Evolutionary conservation across 2,888 invertebrate genomes (phyloP), one percentile per base, ranked within the genome.

Genomic region (Lasioglossum morio): DNA sequence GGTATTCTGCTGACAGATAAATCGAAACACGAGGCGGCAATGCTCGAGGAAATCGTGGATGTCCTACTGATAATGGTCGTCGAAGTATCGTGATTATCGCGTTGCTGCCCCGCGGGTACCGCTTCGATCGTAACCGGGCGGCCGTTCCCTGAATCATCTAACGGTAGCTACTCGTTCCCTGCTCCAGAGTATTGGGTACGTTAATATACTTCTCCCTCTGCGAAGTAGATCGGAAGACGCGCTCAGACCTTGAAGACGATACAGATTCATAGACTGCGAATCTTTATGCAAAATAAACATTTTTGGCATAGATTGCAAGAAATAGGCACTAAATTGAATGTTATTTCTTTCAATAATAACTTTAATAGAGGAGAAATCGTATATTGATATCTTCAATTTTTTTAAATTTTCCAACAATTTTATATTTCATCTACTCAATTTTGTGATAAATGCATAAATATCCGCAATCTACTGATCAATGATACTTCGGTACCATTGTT

Each of bases 81-180:
- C n/a, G 34, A 63, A 81, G 19, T 72, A 37, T 75, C 57, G 34
- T 53, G 72, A 73, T 77, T 73, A 66, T 66, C 46, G 75, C 30
- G 46, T 63, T 63, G 63, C 63, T 63, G 23, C 70, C 19, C 16
- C 57, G 70, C 4, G n/a, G 37, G 46, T 40, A 70, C 46, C 3
- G 19, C 19, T 10, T 37, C 66, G 48, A 60, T 77, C 57, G 69
- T 69, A n/a, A 69, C 66, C 66, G 34, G 37, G 23, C 34, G 23
- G 5, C 34, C 37, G 46, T 48, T 70, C 43, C 16, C 12, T 43
- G 72, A 53, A 57, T 72, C 48, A 76, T 81, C 60, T 43, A 81
- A 81, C 53, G 82, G 72, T 82, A 73, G 66, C 63, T 19, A 46
- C 30, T 78, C 48, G n/a, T 72, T 66, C 72, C 63, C 30, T 63